Conservation (phyloP, 2,113 vertebrate genomes). For the Dermatemys mawii region DNA sequence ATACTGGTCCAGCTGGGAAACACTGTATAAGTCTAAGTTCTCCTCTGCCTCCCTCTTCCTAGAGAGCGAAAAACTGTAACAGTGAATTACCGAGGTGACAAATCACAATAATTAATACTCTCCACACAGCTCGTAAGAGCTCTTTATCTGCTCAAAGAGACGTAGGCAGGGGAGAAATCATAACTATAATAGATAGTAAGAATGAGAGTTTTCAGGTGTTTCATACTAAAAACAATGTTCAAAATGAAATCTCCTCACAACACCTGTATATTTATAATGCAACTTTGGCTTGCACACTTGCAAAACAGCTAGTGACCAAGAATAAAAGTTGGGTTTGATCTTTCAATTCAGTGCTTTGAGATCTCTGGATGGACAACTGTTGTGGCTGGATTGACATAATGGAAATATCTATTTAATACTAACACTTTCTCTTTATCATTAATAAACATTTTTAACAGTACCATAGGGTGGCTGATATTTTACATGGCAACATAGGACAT, state of each 20-base stretch:
- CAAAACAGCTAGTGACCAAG: background rate
- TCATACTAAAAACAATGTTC: background rate
- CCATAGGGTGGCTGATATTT: background rate
- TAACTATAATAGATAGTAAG: background rate
- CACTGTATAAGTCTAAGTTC: background rate
- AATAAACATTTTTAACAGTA: background rate
- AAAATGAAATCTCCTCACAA: background rate
- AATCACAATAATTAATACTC: conserved; percentile 45
- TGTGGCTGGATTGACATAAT: background rate
- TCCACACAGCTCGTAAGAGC: conserved; percentile 12
- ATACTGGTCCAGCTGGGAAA: background rate
- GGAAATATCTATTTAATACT: background rate
- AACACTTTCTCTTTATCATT: background rate
- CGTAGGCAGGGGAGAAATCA: background rate
- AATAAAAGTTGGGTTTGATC: background rate
- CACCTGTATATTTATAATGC: accelerated
- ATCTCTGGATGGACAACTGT: background rate
- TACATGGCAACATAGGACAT: background rate
- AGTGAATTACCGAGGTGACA: conserved; percentile 23
- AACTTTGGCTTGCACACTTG: background rate
- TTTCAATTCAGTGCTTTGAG: background rate
- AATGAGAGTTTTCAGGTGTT: background rate
- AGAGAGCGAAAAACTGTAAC: background rate
- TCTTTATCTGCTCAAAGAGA: background rate
- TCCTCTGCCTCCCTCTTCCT: background rate